A percentile compares a stretch with the other conserved stretches of the same genome.
Evolutionary conservation across 2,797 vertebrate species (phyloP).

Genomic region (Staurois parvus): DNA sequence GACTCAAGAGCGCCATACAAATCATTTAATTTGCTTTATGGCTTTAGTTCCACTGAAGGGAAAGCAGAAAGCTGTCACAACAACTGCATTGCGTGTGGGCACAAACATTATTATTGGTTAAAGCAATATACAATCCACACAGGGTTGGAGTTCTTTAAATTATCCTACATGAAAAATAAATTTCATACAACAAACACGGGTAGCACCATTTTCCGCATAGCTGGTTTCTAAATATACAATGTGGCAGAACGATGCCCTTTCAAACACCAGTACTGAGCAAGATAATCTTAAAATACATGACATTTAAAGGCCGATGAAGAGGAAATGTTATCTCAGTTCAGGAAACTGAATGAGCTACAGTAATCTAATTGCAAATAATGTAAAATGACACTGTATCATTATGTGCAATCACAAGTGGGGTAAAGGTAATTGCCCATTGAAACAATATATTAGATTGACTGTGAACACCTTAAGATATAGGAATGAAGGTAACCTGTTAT

Average conservation of each 20-base stretch:
- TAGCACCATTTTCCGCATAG: slow-evolving; percentile 3
- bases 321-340: slow-evolving; percentile 17
- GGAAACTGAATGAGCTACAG: background rate
- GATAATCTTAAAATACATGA: slow-evolving; percentile 48
- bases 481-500: background rate
- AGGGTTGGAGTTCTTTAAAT: slow-evolving; percentile 8
- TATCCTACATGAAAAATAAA: slow-evolving; percentile 6
- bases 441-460: slow-evolving; percentile 3
- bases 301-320: slow-evolving; percentile 40
- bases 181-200: slow-evolving; percentile 13
- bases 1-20: slow-evolving; percentile 31
- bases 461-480: background rate
- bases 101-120: background rate
- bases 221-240: slow-evolving; percentile 36
- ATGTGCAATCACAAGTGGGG: background rate
- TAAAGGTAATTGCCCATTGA: background rate
- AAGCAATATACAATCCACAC: slow-evolving; percentile 3
- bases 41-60: slow-evolving; percentile 3
- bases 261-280: slow-evolving; percentile 17
- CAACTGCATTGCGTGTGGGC: background rate
- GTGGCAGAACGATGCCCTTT: slow-evolving; percentile 32
- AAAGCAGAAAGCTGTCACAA: background rate
- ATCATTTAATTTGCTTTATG: slow-evolving; percentile 32
- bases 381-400: background rate
- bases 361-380: slow-evolving; percentile 13